phyloP scores from a whole-genome alignment of 2,113 vertebrate genomes.

The Eubucco bourcierii region DNA sequence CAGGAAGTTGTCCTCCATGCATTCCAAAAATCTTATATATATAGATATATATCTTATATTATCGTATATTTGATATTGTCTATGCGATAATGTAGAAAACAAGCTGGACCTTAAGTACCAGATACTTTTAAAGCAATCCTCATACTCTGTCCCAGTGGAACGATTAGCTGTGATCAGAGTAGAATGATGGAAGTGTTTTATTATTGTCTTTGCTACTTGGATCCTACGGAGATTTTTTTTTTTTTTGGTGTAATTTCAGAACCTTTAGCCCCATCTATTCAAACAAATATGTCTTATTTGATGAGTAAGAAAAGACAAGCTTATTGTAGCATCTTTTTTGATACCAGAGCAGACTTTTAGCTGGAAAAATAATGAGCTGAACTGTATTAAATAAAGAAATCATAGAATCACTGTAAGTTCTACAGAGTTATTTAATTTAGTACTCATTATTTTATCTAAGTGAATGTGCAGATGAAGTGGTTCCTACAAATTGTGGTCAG shows the following conservation, averaged over 20 bases:
- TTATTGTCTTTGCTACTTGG: not conserved
- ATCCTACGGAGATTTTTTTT: not conserved
- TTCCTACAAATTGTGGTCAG: not conserved
- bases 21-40: too few species aligned
- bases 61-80: not conserved
- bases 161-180: not conserved
- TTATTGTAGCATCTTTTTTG: not conserved
- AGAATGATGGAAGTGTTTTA: not conserved
- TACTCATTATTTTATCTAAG: not conserved
- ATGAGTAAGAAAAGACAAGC: not conserved
- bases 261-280: not conserved
- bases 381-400: not conserved
- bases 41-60: too few species aligned
- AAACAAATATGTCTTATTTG: not conserved
- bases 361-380: not conserved
- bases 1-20: too few species aligned
- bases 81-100: not conserved
- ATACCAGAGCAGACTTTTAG: not conserved
- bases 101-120: not conserved
- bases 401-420: not conserved
- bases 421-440: not conserved
- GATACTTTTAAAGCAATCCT: not conserved
- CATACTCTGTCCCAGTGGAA: not conserved
- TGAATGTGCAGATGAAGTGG: not conserved
- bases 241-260: not conserved